A percentile compares a stretch with the other conserved stretches of the same genome.
Evolutionary conservation across 2,797 vertebrate species (phyloP).

Genomic region (Hipposideros larvatus): DNA sequence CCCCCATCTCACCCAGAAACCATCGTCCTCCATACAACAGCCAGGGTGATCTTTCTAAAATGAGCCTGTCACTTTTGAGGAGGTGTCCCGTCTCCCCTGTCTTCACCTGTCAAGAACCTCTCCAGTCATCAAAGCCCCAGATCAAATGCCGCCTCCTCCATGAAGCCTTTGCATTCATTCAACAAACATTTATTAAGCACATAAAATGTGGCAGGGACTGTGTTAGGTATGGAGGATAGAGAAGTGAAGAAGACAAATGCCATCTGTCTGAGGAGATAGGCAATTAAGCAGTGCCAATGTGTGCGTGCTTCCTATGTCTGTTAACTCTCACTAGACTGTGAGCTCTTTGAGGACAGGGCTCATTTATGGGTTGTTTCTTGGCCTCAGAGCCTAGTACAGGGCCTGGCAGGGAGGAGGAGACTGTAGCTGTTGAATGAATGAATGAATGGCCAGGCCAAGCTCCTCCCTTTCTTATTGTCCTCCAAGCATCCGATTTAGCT

Average conservation of each 20-base stretch:
- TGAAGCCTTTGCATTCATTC: not conserved
- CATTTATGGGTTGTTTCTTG: not conserved
- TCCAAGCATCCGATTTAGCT: not conserved
- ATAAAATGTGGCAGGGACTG: not conserved
- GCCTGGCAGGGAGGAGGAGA: not conserved
- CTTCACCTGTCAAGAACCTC: not conserved
- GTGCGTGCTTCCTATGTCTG: not conserved
- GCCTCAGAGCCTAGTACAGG: not conserved
- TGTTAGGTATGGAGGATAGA: not conserved
- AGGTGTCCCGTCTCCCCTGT: not conserved
- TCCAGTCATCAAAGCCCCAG: not conserved
- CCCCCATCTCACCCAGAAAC: not conserved
- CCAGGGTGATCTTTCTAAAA: not conserved
- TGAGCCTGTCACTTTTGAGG: not conserved
- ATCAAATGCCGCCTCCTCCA: not conserved
- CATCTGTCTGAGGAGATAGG: not conserved
- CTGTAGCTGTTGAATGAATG: not conserved
- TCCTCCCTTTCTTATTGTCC: not conserved
- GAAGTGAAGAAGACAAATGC: not conserved
- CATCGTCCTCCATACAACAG: not conserved
- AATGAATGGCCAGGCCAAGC: not conserved
- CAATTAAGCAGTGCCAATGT: fast-evolving
- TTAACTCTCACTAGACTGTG: not conserved
- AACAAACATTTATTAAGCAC: not conserved
- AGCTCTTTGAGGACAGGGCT: not conserved